Evolutionary conservation across 2,113 vertebrate genomes (phyloP), one percentile per base, ranked within the genome.

Genomic region (Oreochromis aureus): DNA sequence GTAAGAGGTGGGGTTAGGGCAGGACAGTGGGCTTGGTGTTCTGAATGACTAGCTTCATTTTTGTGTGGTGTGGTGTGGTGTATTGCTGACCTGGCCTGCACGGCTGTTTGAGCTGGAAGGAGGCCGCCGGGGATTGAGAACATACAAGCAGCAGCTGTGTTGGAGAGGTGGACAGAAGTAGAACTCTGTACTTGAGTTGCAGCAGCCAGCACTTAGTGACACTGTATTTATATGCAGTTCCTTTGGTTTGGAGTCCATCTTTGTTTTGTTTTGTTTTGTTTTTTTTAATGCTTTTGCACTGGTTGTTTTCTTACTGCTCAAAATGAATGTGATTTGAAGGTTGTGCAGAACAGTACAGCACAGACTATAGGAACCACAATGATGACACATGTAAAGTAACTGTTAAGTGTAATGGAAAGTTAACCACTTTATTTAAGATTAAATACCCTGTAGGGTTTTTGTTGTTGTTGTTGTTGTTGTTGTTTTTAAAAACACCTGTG

Each of bases 31-130:
- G 80, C 27, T 91, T 90, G 91, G 84, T 95, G 94, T 93, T 94
- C 88, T 92, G 85, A 93, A 90, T 90, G 91, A 89, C 91, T 91
- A 58, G 89, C 91, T 91, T 86, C 80, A 85, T 94, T 94, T 93
- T 90, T 13, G 61, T 73, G 89, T 69, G 83, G 36, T 83, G 89
- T 69, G 83, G 36, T 83, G 83, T 66, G 79, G 27, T 78, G 79
- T 41, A 56, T 84, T 82, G 87, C 93, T 92, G 93, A 86, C 84
- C 91, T 48, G 87, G 85, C 87, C 82, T 66, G 82, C 84, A 13
- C 51, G 71, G 80, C 89, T 88, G 89, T 85, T 80, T 61, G 69
- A 86, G 86, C 87, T 76, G 73, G 41, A 79, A 55, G 84, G 36
- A 84, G 84, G 34, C 55, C 3, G 58, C 15, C 41, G 5, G 59